Percentiles rank a stretch among this genome's conserved stretches.
Evolutionary conservation across 2,797 vertebrate genomes (phyloP).

Genomic region (Mormyrops attenuatus): DNA sequence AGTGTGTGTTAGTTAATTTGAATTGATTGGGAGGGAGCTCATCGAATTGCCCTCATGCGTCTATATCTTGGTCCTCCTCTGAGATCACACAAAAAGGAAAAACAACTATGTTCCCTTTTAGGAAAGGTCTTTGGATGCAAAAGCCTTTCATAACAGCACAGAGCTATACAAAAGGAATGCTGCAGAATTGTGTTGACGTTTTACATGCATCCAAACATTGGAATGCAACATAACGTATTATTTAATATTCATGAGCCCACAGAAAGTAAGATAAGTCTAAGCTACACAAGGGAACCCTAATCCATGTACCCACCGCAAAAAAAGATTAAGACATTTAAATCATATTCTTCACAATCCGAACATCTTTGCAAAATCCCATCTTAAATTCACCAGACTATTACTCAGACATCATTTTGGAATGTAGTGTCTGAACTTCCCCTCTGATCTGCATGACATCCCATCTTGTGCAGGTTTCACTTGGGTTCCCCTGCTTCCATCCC

Average conservation of each 20-base stretch:
- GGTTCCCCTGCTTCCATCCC: background rate
- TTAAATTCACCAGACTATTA: background rate
- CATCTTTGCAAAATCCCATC: background rate
- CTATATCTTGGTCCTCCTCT: background rate
- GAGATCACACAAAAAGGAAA: background rate
- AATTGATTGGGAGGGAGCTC: background rate
- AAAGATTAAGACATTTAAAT: background rate
- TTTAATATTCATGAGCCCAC: background rate
- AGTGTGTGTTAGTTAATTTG: background rate
- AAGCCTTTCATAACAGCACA: background rate
- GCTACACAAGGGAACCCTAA: background rate
- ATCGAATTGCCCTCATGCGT: background rate
- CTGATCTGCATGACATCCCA: background rate
- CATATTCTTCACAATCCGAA: background rate
- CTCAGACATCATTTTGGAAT: background rate
- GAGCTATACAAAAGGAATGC: background rate
- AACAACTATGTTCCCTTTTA: background rate
- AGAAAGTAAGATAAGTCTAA: background rate
- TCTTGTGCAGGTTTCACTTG: background rate
- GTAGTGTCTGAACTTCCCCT: background rate
- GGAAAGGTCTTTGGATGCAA: background rate
- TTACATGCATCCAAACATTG: background rate
- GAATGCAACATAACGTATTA: background rate
- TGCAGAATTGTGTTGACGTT: background rate
- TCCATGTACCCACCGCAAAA: background rate